phyloP scores from a whole-genome alignment of 2,113 vertebrate species.

The Cyprinodon brontotheroides region DNA sequence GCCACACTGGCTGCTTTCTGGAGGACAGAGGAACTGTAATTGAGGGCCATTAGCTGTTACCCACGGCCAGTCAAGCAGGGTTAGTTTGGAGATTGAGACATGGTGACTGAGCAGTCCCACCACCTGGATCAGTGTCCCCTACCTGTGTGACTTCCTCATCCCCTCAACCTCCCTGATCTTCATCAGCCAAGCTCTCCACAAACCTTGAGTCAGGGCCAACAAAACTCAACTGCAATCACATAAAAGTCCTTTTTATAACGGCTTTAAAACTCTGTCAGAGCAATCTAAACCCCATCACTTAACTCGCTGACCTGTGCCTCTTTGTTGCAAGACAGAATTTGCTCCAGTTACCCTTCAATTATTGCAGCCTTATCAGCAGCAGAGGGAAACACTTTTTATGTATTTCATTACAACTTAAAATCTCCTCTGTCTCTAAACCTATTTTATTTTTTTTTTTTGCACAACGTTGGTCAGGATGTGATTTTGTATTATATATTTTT shows the following conservation, averaged over 20 bases:
- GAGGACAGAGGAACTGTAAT: conserved; percentile 75
- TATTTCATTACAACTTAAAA: background rate
- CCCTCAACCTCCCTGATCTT: conserved; percentile 29
- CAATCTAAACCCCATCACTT: conserved; percentile 41
- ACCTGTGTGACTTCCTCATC: conserved; percentile 62
- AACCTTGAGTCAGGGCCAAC: conserved; percentile 61
- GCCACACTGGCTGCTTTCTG: conserved; percentile 75
- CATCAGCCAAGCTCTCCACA: conserved; percentile 43
- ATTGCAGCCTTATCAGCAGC: background rate
- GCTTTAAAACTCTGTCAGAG: conserved; percentile 39
- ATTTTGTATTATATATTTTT: background rate
- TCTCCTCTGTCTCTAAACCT: background rate
- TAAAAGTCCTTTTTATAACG: conserved; percentile 66
- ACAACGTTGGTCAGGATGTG: background rate
- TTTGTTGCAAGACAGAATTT: background rate
- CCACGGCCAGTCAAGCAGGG: conserved; percentile 68
- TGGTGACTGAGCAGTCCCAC: conserved; percentile 72
- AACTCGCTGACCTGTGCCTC: conserved; percentile 23
- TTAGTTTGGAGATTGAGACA: conserved; percentile 68
- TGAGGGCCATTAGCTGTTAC: conserved; percentile 72
- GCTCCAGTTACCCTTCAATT: background rate
- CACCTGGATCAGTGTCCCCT: conserved; percentile 54
- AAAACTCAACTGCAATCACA: conserved; percentile 43
- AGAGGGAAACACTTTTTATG: no score
- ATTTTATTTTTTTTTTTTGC: background rate